Conservation (phyloP, 2,888 invertebrate genomes). For the Chirona hameri region DNA sequence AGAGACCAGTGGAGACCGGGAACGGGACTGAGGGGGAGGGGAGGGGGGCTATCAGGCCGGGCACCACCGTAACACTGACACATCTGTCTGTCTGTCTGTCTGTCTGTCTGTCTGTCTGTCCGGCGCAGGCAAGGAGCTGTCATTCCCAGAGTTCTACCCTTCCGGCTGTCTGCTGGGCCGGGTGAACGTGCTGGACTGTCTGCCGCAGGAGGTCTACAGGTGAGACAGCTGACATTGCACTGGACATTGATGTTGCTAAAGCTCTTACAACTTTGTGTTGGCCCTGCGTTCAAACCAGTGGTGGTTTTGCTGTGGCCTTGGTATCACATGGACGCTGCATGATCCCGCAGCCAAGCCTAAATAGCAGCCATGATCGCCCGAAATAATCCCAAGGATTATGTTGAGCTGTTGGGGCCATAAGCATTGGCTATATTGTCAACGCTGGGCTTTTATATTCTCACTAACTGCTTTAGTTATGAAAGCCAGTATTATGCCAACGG, state of each 20-base stretch:
- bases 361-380: too few relatives aligned
- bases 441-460: too few relatives aligned
- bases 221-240: neutral
- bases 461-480: too few relatives aligned
- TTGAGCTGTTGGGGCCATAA: too few relatives aligned
- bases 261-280: neutral
- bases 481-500: too few relatives aligned
- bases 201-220: conserved; percentile 69
- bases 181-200: conserved; percentile 77
- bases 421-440: too few relatives aligned
- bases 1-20: too few relatives aligned
- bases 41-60: neutral
- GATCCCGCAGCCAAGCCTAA: too few relatives aligned
- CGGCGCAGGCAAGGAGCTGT: conserved; percentile 58
- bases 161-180: conserved; percentile 83
- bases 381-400: too few relatives aligned
- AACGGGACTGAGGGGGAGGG: conserved; percentile 3
- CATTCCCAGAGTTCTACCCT: conserved; percentile 81
- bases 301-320: too few relatives aligned
- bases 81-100: neutral
- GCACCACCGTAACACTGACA: too few relatives aligned
- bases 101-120: neutral
- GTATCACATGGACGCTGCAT: too few relatives aligned
- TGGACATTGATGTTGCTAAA: neutral
- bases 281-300: neutral